Conservation (phyloP, 2,888 invertebrate genomes). For the Malacosoma neustria region DNA sequence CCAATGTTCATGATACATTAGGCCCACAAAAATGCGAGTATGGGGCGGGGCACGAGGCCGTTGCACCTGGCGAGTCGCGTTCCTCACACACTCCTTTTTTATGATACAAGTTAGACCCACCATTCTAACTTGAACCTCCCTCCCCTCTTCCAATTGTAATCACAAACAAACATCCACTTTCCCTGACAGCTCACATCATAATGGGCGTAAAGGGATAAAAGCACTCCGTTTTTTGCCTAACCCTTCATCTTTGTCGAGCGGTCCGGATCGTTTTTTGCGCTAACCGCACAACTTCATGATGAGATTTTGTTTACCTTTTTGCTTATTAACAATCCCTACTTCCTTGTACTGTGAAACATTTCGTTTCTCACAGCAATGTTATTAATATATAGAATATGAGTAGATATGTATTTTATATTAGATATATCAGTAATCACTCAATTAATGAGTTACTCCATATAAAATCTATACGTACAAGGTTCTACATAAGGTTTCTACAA, state of each 20-base stretch:
- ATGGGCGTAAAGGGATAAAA: slow-evolving; percentile 39
- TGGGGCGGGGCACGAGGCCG: slow-evolving; percentile 60
- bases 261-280: slow-evolving; percentile 25
- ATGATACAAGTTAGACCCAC: slow-evolving; percentile 53
- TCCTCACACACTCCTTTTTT: slow-evolving; percentile 72
- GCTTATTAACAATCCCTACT: no score
- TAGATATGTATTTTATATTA: no score
- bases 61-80: slow-evolving; percentile 71
- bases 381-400: no score
- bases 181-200: slow-evolving; percentile 23
- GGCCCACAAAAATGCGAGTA: slow-evolving; percentile 59
- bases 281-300: background rate
- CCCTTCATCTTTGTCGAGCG: slow-evolving; percentile 44
- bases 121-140: slow-evolving; percentile 35
- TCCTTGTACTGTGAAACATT: no score
- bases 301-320: no score
- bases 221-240: slow-evolving; percentile 45
- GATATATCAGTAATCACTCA: no score
- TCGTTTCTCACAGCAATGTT: no score
- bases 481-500: no score
- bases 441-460: no score
- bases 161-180: slow-evolving; percentile 29
- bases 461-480: no score
- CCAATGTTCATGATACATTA: slow-evolving; percentile 26
- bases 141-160: slow-evolving; percentile 22